These are phyloP conservation scores for Drosophila anceps DNA, from an alignment of 2,888 invertebrate species.

Conservation along the genomic window DNA sequence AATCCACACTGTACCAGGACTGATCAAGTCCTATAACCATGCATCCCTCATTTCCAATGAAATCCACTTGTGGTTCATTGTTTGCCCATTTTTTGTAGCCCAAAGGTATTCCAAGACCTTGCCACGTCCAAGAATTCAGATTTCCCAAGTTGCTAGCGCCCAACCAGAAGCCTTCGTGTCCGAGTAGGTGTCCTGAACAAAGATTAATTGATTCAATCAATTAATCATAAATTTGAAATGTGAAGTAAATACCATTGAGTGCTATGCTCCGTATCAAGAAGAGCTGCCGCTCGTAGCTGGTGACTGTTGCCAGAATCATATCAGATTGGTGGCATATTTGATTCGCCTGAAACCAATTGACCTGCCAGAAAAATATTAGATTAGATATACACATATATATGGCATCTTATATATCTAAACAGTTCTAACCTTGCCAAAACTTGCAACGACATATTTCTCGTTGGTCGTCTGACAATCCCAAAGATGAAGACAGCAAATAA, in stretches of 20 bases:
- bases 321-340: constrained; percentile 45
- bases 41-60: constrained; percentile 29
- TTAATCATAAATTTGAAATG: neutral
- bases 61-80: constrained; percentile 36
- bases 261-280: constrained; percentile 38
- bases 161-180: constrained; percentile 54
- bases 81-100: constrained; percentile 52
- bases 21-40: constrained; percentile 38
- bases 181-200: constrained; percentile 31
- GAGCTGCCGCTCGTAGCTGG: constrained; percentile 35
- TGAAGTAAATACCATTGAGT: constrained; percentile 22
- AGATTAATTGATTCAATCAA: no score
- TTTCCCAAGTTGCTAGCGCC: constrained; percentile 55
- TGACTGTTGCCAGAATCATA: constrained; percentile 55
- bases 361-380: constrained; percentile 23
- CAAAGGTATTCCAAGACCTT: constrained; percentile 44
- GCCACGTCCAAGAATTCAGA: constrained; percentile 51
- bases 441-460: constrained; percentile 36
- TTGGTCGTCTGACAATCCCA: constrained; percentile 4
- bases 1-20: constrained; percentile 56
- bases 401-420: neutral
- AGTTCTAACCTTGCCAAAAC: constrained; percentile 45
- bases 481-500: constrained; percentile 31
- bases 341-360: constrained; percentile 58
- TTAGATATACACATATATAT: neutral